A percentile compares a stretch with the other conserved stretches of the same genome.
Evolutionary conservation across 2,797 vertebrate species (phyloP).

Genomic region (Parambassis ranga): DNA sequence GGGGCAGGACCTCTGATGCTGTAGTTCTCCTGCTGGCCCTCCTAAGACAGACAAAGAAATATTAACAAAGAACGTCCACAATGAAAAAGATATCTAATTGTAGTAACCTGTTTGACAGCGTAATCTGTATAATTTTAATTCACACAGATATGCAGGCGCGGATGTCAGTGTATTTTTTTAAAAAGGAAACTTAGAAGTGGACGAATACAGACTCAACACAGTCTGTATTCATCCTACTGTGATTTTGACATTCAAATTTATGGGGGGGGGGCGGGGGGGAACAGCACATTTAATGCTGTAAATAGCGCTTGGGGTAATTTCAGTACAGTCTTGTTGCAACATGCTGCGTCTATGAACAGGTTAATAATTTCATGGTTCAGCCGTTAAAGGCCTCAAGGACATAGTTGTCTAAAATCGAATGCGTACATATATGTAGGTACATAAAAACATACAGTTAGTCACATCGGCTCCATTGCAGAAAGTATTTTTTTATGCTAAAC

Average conservation of each 20-base stretch:
- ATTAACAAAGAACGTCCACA: background rate
- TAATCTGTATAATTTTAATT: too few species aligned
- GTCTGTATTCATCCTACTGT: too few species aligned
- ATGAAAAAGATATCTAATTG: background rate
- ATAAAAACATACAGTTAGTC: background rate
- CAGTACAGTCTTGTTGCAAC: constrained; percentile 7
- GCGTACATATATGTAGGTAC: background rate
- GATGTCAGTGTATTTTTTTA: too few species aligned
- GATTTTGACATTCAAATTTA: too few species aligned
- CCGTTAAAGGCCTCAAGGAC: background rate
- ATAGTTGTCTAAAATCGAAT: background rate
- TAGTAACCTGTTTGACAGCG: too few species aligned
- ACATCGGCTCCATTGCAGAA: background rate
- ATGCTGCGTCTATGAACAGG: background rate
- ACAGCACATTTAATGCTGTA: background rate
- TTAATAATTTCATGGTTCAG: background rate
- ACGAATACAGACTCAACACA: too few species aligned
- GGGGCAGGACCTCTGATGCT: constrained; percentile 74
- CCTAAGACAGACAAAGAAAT: constrained; percentile 67
- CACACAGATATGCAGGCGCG: too few species aligned
- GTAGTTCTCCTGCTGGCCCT: constrained; percentile 90
- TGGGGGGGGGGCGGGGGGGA: too few species aligned
- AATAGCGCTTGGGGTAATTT: background rate
- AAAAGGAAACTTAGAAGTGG: too few species aligned
- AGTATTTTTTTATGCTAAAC: background rate